Evolutionary conservation across 2,113 vertebrate species (phyloP).

Genomic region (Hyaena hyaena): DNA sequence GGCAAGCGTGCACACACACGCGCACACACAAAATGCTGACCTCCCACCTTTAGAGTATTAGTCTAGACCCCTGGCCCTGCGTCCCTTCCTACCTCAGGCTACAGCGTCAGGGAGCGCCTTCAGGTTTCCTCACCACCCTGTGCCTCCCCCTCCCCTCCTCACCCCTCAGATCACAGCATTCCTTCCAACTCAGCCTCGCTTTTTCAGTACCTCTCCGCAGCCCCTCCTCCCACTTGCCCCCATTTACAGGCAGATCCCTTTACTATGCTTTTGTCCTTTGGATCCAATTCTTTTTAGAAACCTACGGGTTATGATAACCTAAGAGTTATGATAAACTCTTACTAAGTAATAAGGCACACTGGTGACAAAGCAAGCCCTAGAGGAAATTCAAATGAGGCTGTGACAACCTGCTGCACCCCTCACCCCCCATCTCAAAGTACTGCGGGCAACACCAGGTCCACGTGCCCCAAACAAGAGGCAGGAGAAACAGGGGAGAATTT

Average conservation of each 20-base stretch:
- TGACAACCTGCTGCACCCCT: background rate
- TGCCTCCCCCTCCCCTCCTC: background rate
- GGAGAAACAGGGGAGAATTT: background rate
- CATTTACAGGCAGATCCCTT: background rate
- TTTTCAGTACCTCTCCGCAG: background rate
- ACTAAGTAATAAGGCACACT: background rate
- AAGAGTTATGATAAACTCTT: background rate
- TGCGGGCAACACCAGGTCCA: too few species aligned
- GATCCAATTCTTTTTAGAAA: constrained; percentile 3
- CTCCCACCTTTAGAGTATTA: background rate
- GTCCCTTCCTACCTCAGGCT: background rate
- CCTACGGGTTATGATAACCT: background rate
- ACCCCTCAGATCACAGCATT: too few species aligned
- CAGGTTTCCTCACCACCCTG: background rate
- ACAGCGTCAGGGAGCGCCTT: too few species aligned
- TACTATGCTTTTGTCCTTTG: background rate
- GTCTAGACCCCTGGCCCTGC: background rate
- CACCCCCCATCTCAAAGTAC: background rate
- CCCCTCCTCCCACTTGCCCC: background rate
- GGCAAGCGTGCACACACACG: rapidly evolving
- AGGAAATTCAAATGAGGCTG: background rate
- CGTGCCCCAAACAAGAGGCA: background rate
- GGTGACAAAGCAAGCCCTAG: background rate
- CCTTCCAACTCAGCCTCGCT: background rate
- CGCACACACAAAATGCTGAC: rapidly evolving